Conservation (phyloP, 2,888 invertebrate species). For the Chrysolina americana region DNA sequence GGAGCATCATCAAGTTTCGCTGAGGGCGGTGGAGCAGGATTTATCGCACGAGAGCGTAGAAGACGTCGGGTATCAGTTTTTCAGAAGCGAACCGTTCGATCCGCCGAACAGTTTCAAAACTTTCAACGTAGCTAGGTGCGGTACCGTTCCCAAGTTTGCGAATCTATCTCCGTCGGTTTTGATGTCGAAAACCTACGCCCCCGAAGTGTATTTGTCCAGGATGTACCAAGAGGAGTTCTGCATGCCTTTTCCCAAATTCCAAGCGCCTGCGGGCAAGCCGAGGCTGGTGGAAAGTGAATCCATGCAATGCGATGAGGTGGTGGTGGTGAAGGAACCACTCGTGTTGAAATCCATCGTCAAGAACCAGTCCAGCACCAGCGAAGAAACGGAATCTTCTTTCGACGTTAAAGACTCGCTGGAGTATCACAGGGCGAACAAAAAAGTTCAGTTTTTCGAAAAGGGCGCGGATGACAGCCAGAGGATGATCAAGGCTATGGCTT, state of each 20-base stretch:
- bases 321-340: slow-evolving; percentile 55
- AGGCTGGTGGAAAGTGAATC: slow-evolving; percentile 35
- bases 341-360: slow-evolving; percentile 62
- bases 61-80: slow-evolving; percentile 40
- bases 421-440: slow-evolving; percentile 59
- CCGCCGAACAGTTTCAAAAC: slow-evolving; percentile 30
- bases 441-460: slow-evolving; percentile 56
- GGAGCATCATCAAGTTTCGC: slow-evolving; percentile 60
- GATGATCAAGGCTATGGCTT: slow-evolving; percentile 66
- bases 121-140: slow-evolving; percentile 38
- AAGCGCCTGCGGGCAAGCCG: slow-evolving; percentile 47
- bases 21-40: slow-evolving; percentile 34
- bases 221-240: slow-evolving; percentile 49
- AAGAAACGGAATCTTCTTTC: slow-evolving; percentile 41
- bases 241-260: slow-evolving; percentile 51
- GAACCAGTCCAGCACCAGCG: slow-evolving; percentile 39
- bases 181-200: slow-evolving; percentile 58
- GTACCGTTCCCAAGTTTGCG: slow-evolving; percentile 40
- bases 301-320: slow-evolving; percentile 47
- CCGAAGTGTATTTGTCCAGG: slow-evolving; percentile 55
- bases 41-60: slow-evolving; percentile 42
- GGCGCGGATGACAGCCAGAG: slow-evolving; percentile 54
- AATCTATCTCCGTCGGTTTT: slow-evolving; percentile 46
- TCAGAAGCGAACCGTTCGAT: slow-evolving; percentile 34
- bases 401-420: slow-evolving; percentile 57